Percentiles rank a stretch among this genome's conserved stretches.
Conservation (phyloP, 2,797 vertebrate genomes). For the Erpetoichthys calabaricus region DNA sequence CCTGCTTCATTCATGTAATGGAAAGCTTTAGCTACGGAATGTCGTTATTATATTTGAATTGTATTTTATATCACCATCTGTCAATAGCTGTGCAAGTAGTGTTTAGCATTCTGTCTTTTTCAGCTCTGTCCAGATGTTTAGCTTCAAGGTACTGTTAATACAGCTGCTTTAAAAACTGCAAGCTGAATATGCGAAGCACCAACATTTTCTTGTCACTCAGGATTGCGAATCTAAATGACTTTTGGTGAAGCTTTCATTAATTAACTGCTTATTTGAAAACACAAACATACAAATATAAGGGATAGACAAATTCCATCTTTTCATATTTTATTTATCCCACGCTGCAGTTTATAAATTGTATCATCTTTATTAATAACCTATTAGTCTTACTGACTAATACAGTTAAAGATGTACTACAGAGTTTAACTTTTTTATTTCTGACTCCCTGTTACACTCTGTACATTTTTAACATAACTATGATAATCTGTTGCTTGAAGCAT, state of each 20-base stretch:
- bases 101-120: slow-evolving; percentile 32
- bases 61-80: slow-evolving; percentile 23
- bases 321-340: too few relatives aligned
- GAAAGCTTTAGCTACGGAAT: slow-evolving; percentile 6
- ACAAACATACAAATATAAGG: slow-evolving; percentile 6
- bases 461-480: too few relatives aligned
- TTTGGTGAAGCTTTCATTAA: slow-evolving; percentile 21
- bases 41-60: slow-evolving; percentile 39
- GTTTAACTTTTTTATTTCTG: too few relatives aligned
- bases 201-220: slow-evolving; percentile 37
- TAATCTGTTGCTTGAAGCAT: too few relatives aligned
- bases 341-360: too few relatives aligned
- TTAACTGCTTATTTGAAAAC: slow-evolving; percentile 22
- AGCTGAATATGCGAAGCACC: slow-evolving; percentile 38
- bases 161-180: slow-evolving; percentile 46
- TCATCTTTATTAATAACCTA: too few relatives aligned
- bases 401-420: too few relatives aligned
- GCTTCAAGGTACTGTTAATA: slow-evolving; percentile 45
- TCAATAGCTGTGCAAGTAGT: slow-evolving; percentile 21
- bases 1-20: slow-evolving; percentile 14
- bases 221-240: slow-evolving; percentile 34
- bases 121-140: slow-evolving; percentile 54
- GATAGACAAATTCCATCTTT: neutral
- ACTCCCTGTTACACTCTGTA: too few relatives aligned
- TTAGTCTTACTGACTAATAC: too few relatives aligned